phyloP scores from a whole-genome alignment of 1,140 invertebrate genomes.

The Leptinotarsa undecemlineata region DNA sequence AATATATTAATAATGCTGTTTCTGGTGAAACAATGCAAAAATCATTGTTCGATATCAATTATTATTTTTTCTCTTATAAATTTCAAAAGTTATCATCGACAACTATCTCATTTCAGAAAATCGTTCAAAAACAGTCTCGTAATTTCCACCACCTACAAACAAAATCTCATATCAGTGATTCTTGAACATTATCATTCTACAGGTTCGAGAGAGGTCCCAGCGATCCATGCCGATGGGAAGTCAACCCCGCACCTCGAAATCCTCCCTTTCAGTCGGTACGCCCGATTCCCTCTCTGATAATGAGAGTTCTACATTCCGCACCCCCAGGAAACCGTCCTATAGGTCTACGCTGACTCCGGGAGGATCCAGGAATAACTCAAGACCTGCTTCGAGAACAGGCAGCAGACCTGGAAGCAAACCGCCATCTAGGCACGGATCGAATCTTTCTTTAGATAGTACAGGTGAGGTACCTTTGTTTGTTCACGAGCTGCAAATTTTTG shows the following conservation, averaged over 20 bases:
- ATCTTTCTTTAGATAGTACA: constrained; percentile 86
- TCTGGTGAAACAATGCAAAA: too few relatives aligned
- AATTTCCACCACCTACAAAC: too few relatives aligned
- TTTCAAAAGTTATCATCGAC: too few relatives aligned
- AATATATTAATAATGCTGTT: too few relatives aligned
- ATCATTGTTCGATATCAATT: too few relatives aligned
- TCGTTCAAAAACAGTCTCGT: too few relatives aligned
- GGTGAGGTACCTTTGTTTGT: constrained; percentile 59
- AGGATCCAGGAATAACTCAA: constrained; percentile 71
- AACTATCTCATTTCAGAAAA: too few relatives aligned
- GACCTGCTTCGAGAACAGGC: constrained; percentile 76
- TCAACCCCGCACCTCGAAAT: constrained; percentile 66
- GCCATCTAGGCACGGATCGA: constrained; percentile 90
- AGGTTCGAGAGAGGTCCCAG: constrained; percentile 87
- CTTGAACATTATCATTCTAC: constrained; percentile 38
- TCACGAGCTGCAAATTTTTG: not conserved
- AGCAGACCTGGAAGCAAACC: constrained; percentile 85
- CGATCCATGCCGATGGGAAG: constrained; percentile 72
- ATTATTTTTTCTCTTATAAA: too few relatives aligned
- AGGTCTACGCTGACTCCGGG: constrained; percentile 64
- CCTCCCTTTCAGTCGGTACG: constrained; percentile 78
- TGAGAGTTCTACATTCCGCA: constrained; percentile 71
- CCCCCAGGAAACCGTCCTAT: constrained; percentile 66
- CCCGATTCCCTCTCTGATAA: constrained; percentile 87
- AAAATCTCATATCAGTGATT: too few relatives aligned